Percentiles rank a stretch among this genome's conserved stretches.
Evolutionary conservation across 2,797 vertebrate species (phyloP).

Genomic region (Jordanella pulchra): DNA sequence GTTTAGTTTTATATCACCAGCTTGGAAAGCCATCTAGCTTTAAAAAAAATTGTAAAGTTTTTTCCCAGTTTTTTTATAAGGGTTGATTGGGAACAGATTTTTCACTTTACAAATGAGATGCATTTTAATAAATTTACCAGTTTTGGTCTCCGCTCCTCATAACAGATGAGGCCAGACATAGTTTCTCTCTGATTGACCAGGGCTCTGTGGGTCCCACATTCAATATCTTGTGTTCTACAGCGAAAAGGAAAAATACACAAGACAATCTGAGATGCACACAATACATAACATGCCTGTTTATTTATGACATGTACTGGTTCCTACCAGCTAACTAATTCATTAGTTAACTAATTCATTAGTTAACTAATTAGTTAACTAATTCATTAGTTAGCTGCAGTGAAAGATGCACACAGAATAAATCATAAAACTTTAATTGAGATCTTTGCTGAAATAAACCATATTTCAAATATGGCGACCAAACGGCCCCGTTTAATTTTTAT

Average conservation of each 20-base stretch:
- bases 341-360: background rate
- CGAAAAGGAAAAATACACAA: background rate
- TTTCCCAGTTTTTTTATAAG: too few species aligned
- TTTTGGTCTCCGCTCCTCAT: conserved; percentile 99
- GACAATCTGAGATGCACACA: background rate
- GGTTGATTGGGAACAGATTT: background rate
- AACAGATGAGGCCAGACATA: conserved; percentile 96
- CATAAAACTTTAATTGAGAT: background rate
- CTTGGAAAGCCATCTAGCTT: background rate
- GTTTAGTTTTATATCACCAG: background rate
- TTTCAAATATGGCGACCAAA: background rate
- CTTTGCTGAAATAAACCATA: background rate
- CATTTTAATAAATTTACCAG: conserved; percentile 86
- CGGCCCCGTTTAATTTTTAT: background rate
- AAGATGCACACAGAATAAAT: background rate
- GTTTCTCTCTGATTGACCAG: conserved; percentile 96
- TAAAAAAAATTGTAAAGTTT: too few species aligned
- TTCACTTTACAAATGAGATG: background rate
- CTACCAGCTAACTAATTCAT: background rate
- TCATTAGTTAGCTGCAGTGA: background rate
- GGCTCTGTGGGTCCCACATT: conserved; percentile 93
- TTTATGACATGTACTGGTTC: background rate
- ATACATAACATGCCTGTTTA: background rate
- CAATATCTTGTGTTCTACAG: conserved; percentile 92
- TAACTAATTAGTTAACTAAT: background rate